A percentile compares a stretch with the other conserved stretches of the same genome.
These are phyloP conservation scores for Archivesica marissinica DNA, from an alignment of 1,140 invertebrate genomes.

Conservation along the genomic window DNA sequence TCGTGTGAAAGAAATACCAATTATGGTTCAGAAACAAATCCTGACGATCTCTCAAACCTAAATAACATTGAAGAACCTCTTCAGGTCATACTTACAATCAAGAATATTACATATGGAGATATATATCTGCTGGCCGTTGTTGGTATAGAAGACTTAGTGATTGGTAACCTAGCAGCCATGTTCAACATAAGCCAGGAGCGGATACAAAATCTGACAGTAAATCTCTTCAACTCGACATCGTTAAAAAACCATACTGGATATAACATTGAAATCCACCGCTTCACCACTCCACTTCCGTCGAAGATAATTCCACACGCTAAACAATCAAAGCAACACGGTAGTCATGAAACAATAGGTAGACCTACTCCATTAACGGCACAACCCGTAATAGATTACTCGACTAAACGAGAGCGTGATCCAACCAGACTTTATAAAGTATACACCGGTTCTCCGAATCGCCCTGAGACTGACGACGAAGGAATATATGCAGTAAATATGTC, in stretches of 20 bases:
- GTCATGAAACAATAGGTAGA: background rate
- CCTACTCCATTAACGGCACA: background rate
- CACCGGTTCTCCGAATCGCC: background rate
- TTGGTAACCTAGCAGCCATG: slow-evolving; percentile 56
- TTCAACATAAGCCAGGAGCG: slow-evolving; percentile 73
- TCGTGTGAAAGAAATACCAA: slow-evolving; percentile 52
- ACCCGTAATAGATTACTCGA: background rate
- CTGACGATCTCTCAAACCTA: slow-evolving; percentile 46
- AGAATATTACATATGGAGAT: slow-evolving; percentile 65
- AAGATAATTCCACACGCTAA: background rate
- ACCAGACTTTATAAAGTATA: background rate
- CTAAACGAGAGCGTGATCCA: background rate
- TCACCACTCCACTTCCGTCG: slow-evolving; percentile 5
- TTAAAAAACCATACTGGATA: slow-evolving; percentile 2
- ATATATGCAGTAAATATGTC: background rate
- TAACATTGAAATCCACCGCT: slow-evolving; percentile 51
- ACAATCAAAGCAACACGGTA: background rate
- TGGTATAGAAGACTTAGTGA: slow-evolving; percentile 63
- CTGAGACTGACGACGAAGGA: background rate
- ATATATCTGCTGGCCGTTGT: slow-evolving; percentile 50
- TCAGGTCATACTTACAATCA: slow-evolving; percentile 65
- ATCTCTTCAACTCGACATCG: slow-evolving; percentile 50
- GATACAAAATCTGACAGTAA: slow-evolving; percentile 74
- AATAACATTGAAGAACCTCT: slow-evolving; percentile 43
- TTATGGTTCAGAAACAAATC: background rate